These are phyloP conservation scores for Mungos mungo DNA, from an alignment of 2,113 vertebrate genomes.

Conservation along the genomic window DNA sequence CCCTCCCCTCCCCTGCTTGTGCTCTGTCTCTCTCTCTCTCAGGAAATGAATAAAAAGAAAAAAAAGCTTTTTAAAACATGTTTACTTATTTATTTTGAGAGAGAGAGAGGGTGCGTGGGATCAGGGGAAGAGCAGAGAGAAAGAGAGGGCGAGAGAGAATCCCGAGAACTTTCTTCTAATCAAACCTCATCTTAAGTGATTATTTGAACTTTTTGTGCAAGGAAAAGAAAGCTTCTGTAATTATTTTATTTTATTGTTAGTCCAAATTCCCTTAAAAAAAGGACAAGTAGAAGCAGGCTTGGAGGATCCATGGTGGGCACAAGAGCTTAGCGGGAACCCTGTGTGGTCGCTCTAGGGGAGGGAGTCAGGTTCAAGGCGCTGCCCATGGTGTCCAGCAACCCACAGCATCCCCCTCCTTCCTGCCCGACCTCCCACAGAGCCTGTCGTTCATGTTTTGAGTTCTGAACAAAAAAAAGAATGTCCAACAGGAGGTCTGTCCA, in stretches of 20 bases:
- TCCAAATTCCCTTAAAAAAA: neutral
- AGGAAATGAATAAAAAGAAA: too few relatives aligned
- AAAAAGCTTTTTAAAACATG: too few relatives aligned
- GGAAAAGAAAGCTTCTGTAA: neutral
- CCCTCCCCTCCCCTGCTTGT: too few relatives aligned
- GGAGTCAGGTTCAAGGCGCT: neutral
- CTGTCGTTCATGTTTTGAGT: neutral
- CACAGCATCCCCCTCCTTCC: neutral
- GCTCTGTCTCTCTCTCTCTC: too few relatives aligned
- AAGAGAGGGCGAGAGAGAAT: too few relatives aligned
- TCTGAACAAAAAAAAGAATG: neutral
- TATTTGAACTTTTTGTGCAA: neutral
- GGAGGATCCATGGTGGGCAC: rapidly evolving
- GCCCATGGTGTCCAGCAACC: rapidly evolving
- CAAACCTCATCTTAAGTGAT: neutral
- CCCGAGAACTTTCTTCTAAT: neutral
- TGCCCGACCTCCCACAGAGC: neutral
- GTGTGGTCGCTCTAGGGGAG: neutral
- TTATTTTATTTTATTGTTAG: neutral
- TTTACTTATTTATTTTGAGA: too few relatives aligned
- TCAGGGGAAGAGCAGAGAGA: too few relatives aligned
- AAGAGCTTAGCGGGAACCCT: neutral
- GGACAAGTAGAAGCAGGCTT: neutral
- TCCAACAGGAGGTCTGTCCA: neutral
- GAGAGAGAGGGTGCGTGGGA: too few relatives aligned